Evolutionary conservation across 2,888 invertebrate species (phyloP).

Genomic region (Aphidoletes aphidimyza): DNA sequence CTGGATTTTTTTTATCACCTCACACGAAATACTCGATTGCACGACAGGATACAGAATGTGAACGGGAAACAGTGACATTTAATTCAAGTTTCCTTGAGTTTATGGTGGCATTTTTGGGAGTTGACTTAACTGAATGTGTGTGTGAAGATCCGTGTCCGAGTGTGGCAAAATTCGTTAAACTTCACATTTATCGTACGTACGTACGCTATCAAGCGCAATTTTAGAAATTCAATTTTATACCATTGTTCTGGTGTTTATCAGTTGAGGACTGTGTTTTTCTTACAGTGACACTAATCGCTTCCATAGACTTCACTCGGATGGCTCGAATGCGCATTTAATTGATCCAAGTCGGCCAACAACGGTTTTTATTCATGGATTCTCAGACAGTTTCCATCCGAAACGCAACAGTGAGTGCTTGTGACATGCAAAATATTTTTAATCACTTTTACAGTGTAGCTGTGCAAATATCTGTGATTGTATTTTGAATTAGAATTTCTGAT

Average conservation of each 20-base stretch:
- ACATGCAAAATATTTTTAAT: background rate
- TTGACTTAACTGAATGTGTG: background rate
- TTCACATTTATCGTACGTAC: constrained; percentile 22
- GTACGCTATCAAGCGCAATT: background rate
- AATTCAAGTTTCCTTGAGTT: constrained; percentile 50
- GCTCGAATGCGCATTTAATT: constrained; percentile 38
- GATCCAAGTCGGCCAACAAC: constrained; percentile 6
- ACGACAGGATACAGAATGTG: constrained; percentile 32
- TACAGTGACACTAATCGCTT: background rate
- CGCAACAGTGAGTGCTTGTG: background rate
- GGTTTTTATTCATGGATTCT: constrained; percentile 19
- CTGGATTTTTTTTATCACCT: background rate
- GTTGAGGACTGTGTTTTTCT: background rate
- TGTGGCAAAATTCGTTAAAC: background rate
- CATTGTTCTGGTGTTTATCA: background rate
- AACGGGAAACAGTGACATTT: constrained; percentile 47
- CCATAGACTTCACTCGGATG: background rate
- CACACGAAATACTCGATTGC: background rate
- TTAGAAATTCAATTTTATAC: background rate
- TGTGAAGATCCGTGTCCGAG: constrained; percentile 39
- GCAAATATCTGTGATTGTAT: too few species aligned
- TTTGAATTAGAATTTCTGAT: too few species aligned
- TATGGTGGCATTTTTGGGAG: constrained; percentile 20
- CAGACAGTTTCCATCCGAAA: constrained; percentile 17
- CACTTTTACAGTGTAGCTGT: too few species aligned